Evolutionary conservation across 2,888 invertebrate species (phyloP).

Genomic region (Tricholauxania praeusta): DNA sequence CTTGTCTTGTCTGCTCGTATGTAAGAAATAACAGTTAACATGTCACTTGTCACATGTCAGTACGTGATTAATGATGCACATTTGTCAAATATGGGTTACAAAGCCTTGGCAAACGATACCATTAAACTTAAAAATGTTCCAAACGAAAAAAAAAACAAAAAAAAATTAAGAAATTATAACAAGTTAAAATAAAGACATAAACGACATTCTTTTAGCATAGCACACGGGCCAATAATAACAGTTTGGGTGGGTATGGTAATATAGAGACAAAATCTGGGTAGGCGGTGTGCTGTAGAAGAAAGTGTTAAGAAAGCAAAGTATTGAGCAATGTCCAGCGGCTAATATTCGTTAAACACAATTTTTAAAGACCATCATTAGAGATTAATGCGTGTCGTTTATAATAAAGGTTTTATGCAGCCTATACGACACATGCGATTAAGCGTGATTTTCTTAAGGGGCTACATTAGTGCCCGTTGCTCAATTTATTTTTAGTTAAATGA

Average conservation of each 20-base stretch:
- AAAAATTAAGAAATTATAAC: constrained; percentile 15
- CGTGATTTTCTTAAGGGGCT: no score
- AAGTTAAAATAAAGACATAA: not conserved
- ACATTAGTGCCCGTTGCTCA: no score
- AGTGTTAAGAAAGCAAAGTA: constrained; percentile 24
- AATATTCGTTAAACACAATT: not conserved
- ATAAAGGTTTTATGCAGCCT: no score
- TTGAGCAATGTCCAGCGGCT: not conserved
- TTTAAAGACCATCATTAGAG: constrained; percentile 37
- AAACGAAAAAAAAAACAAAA: not conserved
- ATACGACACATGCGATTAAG: no score
- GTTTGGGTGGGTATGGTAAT: not conserved
- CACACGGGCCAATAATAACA: not conserved
- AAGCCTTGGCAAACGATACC: constrained; percentile 7
- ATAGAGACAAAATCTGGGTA: not conserved
- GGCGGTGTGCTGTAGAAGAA: constrained; percentile 3
- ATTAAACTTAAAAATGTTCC: not conserved
- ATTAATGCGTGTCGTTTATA: constrained; percentile 30
- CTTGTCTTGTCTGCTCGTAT: not conserved
- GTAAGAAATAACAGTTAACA: constrained; percentile 57
- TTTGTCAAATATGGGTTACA: constrained; percentile 55
- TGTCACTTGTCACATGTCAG: constrained; percentile 61
- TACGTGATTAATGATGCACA: constrained; percentile 59
- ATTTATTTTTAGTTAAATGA: no score
- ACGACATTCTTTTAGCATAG: not conserved